Conservation (phyloP, 2,113 vertebrate species). For the Malurus cyaneus region DNA sequence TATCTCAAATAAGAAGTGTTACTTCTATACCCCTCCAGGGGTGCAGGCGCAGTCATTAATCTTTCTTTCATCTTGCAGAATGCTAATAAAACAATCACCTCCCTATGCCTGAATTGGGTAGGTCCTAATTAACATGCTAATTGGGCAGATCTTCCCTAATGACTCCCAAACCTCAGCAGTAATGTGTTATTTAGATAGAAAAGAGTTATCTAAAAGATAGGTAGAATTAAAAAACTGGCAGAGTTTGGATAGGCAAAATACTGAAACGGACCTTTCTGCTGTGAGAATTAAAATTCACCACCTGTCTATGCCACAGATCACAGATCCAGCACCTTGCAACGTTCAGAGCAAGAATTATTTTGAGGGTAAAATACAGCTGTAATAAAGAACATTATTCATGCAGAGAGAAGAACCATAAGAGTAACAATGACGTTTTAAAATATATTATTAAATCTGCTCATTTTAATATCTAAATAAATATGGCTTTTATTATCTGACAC, state of each 20-base stretch:
- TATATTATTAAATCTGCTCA: slow-evolving; percentile 6
- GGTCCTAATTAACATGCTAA: slow-evolving; percentile 67
- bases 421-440: slow-evolving; percentile 1
- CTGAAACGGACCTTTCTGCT: background rate
- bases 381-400: slow-evolving; percentile 9
- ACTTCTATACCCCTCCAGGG: slow-evolving; percentile 18
- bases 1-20: slow-evolving; percentile 6
- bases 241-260: background rate
- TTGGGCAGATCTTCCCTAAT: slow-evolving; percentile 61
- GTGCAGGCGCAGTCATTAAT: slow-evolving; percentile 47
- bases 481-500: slow-evolving; percentile 14
- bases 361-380: background rate
- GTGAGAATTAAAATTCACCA: background rate
- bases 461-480: slow-evolving; percentile 42
- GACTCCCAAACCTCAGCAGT: slow-evolving; percentile 52
- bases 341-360: background rate
- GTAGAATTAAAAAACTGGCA: background rate
- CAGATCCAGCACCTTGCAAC: background rate
- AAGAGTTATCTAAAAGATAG: slow-evolving; percentile 42
- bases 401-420: background rate
- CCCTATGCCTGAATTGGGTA: slow-evolving; percentile 17
- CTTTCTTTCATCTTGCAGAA: slow-evolving; percentile 56
- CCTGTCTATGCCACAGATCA: background rate
- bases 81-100: slow-evolving; percentile 57
- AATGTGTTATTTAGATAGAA: slow-evolving; percentile 58